These are phyloP conservation scores for Pantherophis vulpinus DNA, from an alignment of 2,797 vertebrate genomes.

Conservation along the genomic window DNA sequence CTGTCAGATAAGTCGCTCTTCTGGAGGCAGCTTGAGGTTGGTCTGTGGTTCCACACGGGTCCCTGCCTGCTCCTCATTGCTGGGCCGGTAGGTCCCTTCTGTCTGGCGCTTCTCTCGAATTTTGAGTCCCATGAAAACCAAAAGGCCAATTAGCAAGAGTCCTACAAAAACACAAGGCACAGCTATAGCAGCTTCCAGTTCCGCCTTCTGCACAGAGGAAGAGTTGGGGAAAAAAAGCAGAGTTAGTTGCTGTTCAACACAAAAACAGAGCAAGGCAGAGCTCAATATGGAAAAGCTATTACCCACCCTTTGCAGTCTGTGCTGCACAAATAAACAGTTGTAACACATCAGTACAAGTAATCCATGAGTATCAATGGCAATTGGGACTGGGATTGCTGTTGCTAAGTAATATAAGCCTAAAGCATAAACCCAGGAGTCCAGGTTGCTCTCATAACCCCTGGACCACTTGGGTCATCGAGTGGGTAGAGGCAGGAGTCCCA, in stretches of 20 bases:
- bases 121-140: slow-evolving; percentile 75
- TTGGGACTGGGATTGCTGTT: background rate
- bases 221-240: background rate
- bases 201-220: slow-evolving; percentile 10
- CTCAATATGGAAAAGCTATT: background rate
- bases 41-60: slow-evolving; percentile 65
- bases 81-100: slow-evolving; percentile 88
- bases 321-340: background rate
- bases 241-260: background rate
- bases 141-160: slow-evolving; percentile 68
- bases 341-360: background rate
- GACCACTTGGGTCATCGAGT: background rate
- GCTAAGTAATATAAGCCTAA: background rate
- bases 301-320: background rate
- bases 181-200: slow-evolving; percentile 75
- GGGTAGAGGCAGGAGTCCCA: background rate
- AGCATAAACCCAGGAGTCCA: background rate
- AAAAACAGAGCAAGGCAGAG: background rate
- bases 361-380: background rate
- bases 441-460: background rate
- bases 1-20: slow-evolving; percentile 88
- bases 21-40: slow-evolving; percentile 86
- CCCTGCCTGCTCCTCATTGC: slow-evolving; percentile 86
- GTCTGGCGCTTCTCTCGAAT: slow-evolving; percentile 89
- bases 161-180: slow-evolving; percentile 78